phyloP scores from a whole-genome alignment of 2,797 vertebrate species.

The Peromyscus nudipes region DNA sequence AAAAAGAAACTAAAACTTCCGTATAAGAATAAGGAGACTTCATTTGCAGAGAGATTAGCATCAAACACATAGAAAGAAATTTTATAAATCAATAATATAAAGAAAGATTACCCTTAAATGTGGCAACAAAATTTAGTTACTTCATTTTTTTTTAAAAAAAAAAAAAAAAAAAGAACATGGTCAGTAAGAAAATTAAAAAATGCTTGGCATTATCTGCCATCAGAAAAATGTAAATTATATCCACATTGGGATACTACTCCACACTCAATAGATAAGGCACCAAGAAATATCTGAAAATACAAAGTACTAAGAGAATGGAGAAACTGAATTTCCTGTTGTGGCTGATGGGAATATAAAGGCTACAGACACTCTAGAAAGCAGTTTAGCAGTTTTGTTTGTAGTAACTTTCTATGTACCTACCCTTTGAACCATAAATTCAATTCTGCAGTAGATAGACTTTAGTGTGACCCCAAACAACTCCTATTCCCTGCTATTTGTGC shows the following conservation, averaged over 20 bases:
- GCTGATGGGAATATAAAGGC: neutral
- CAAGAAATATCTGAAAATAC: neutral
- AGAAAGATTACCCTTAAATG: neutral
- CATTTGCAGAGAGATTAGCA: neutral
- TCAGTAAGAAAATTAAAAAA: neutral
- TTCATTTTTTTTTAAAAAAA: neutral
- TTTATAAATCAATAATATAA: neutral
- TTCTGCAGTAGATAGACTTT: neutral
- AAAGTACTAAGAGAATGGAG: constrained; percentile 17
- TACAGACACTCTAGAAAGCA: neutral
- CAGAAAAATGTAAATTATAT: neutral
- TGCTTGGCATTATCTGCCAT: neutral
- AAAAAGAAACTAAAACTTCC: neutral
- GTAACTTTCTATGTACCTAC: neutral
- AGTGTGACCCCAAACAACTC: neutral
- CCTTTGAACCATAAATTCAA: constrained; percentile 2
- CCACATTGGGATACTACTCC: neutral
- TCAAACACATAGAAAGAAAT: neutral
- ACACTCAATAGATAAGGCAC: neutral
- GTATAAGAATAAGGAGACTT: neutral
- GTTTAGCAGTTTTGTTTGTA: neutral
- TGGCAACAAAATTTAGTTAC: neutral
- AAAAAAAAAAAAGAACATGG: neutral
- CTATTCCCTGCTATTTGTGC: neutral
- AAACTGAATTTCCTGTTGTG: neutral